Conservation (phyloP, 2,888 invertebrate species). For the Himalopsyche anomala region DNA sequence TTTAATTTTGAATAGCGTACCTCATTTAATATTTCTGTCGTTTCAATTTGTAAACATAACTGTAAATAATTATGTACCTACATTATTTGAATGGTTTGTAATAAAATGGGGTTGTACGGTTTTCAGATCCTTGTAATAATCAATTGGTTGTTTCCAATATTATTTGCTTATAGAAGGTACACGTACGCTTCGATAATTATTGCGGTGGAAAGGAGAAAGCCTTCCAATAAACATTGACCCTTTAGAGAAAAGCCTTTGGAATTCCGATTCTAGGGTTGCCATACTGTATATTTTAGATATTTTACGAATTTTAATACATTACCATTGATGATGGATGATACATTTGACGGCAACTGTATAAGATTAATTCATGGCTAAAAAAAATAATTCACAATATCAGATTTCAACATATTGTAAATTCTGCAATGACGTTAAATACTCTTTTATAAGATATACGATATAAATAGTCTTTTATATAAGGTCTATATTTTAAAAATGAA, state of each 20-base stretch:
- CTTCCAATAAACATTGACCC: constrained; percentile 47
- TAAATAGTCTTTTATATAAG: too few species aligned
- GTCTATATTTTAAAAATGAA: too few species aligned
- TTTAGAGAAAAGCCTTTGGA: constrained; percentile 13
- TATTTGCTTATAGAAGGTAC: constrained; percentile 17
- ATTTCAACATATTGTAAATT: too few species aligned
- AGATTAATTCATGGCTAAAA: too few species aligned
- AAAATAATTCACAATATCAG: too few species aligned
- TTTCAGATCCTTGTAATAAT: constrained; percentile 8
- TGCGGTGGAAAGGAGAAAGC: constrained; percentile 21
- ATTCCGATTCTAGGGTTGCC: neutral
- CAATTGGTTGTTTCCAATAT: constrained; percentile 31
- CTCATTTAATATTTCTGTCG: too few species aligned
- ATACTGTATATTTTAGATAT: neutral
- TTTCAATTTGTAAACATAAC: neutral
- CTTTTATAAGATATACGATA: too few species aligned
- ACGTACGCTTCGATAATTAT: constrained; percentile 35
- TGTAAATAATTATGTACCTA: constrained; percentile 5
- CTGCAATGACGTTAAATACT: too few species aligned
- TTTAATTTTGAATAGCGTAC: too few species aligned
- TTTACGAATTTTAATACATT: neutral
- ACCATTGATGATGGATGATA: too few species aligned
- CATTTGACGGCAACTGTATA: too few species aligned
- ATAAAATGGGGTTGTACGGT: constrained; percentile 17
- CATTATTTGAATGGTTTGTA: constrained; percentile 26